A percentile compares a stretch with the other conserved stretches of the same genome.
phyloP scores from a whole-genome alignment of 2,888 invertebrate genomes.

The Rotaria magnacalcarata region DNA sequence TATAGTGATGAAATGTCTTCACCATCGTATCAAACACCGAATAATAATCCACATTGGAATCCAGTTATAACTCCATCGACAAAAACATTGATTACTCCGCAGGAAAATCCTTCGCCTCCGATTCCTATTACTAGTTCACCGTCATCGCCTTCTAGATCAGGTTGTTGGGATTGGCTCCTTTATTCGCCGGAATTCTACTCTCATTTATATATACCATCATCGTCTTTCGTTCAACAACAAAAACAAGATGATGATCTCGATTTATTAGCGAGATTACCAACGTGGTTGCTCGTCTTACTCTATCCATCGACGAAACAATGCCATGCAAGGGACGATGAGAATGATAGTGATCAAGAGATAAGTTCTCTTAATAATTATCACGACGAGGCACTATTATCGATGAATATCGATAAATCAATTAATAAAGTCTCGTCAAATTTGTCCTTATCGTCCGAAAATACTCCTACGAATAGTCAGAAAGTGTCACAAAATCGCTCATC shows the following conservation, averaged over 20 bases:
- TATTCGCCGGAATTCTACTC: not conserved
- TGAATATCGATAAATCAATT: not conserved
- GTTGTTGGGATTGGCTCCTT: not conserved
- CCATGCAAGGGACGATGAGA: not conserved
- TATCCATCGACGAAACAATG: constrained; percentile 7
- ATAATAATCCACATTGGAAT: not conserved
- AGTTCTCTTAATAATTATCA: not conserved
- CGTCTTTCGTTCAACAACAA: constrained; percentile 6
- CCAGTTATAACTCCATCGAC: not conserved
- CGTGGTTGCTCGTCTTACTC: not conserved
- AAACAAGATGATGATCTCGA: not conserved
- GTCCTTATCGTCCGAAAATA: constrained; percentile 28
- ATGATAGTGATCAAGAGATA: constrained; percentile 8
- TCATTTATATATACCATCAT: not conserved
- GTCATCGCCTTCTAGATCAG: not conserved
- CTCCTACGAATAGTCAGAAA: not conserved
- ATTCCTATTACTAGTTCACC: not conserved
- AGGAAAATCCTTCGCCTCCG: not conserved
- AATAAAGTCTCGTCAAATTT: constrained; percentile 7
- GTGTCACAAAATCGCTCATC: not conserved
- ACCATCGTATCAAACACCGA: not conserved
- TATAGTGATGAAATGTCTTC: constrained; percentile 3
- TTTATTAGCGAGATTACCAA: not conserved
- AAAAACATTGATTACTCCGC: not conserved
- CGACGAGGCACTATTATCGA: constrained; percentile 3